phyloP scores from a whole-genome alignment of 2,113 vertebrate species.

The Hyla sarda region DNA sequence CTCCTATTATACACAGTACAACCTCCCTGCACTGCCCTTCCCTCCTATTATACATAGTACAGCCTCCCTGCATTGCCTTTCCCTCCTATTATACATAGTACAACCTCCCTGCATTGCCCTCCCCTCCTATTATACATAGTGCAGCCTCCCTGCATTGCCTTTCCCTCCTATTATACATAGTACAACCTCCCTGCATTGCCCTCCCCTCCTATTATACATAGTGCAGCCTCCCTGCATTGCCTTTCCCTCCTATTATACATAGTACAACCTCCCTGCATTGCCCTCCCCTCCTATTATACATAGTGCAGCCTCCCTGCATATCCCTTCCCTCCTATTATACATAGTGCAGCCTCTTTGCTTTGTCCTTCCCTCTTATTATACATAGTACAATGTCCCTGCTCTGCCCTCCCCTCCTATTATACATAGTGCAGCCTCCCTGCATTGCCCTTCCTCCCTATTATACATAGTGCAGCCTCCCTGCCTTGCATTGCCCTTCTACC shows the following conservation, averaged over 20 bases:
- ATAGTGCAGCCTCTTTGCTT: not conserved
- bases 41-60: not conserved
- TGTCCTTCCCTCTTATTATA: not conserved
- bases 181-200: not conserved
- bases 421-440: not conserved
- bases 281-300: not conserved
- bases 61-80: not conserved
- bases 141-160: not conserved
- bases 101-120: not conserved
- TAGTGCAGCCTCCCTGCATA: not conserved
- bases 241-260: not conserved
- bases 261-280: not conserved
- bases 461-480: no score
- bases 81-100: not conserved
- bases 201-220: not conserved
- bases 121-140: not conserved
- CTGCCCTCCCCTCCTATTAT: not conserved
- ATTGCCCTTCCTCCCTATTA: not conserved
- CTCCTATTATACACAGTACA: not conserved
- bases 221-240: not conserved
- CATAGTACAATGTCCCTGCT: not conserved
- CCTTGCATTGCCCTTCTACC: no score
- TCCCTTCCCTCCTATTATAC: not conserved
- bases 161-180: not conserved
- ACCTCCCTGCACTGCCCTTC: not conserved